Evolutionary conservation across 2,888 invertebrate species (phyloP).

Genomic region (Dysmachus trigonus): DNA sequence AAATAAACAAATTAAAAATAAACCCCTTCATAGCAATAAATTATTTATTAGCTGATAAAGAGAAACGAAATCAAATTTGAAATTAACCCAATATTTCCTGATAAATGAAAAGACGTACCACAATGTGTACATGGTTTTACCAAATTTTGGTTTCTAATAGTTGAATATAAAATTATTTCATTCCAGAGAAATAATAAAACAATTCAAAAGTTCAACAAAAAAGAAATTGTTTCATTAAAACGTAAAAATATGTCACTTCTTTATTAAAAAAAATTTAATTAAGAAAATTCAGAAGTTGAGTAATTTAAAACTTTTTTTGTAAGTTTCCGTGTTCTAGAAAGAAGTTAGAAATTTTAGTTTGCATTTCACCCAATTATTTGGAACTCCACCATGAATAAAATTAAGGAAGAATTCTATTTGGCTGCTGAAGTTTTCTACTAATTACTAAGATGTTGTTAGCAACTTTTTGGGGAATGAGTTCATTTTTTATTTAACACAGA

Average conservation of each 20-base stretch:
- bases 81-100: too few species aligned
- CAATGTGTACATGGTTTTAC: too few species aligned
- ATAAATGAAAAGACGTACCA: too few species aligned
- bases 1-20: too few species aligned
- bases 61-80: too few species aligned
- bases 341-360: background rate
- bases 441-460: background rate
- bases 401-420: background rate
- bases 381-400: background rate
- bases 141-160: too few species aligned
- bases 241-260: too few species aligned
- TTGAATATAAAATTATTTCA: background rate
- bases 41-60: too few species aligned
- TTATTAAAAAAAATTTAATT: too few species aligned
- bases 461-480: background rate
- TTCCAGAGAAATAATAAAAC: background rate
- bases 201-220: background rate
- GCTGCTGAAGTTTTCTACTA: too few species aligned
- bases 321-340: background rate
- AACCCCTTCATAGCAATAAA: too few species aligned
- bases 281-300: background rate
- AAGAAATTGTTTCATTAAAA: background rate
- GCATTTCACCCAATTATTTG: background rate
- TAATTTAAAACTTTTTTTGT: background rate
- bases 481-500: too few species aligned